A percentile compares a stretch with the other conserved stretches of the same genome.
Conservation (phyloP, 2,797 vertebrate species). For the Adrianichthys oophorus region DNA sequence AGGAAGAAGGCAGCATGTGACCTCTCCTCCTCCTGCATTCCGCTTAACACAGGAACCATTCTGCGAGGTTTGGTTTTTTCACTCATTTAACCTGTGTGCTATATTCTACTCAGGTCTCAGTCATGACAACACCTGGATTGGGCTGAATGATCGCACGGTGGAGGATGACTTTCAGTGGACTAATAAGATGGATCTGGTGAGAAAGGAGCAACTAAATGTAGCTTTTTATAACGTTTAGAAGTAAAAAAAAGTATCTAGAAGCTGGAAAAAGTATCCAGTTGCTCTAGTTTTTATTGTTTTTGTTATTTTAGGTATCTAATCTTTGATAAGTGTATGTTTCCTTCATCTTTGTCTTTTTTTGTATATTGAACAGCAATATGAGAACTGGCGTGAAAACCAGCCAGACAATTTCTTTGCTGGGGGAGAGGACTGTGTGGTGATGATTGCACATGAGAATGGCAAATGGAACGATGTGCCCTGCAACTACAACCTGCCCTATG, state of each 20-base stretch:
- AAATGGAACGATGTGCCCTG: conserved; percentile 98
- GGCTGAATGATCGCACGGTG: conserved; percentile 93
- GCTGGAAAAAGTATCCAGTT: background rate
- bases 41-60: no score
- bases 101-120: conserved; percentile 81
- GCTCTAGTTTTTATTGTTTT: no score
- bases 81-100: background rate
- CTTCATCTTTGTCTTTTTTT: background rate
- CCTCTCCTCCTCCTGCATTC: no score
- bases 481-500: conserved; percentile 98
- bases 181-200: conserved; percentile 90
- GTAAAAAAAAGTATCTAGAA: background rate
- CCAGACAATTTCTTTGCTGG: conserved; percentile 98
- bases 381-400: conserved; percentile 96
- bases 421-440: conserved; percentile 96
- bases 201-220: conserved; percentile 27
- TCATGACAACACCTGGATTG: conserved; percentile 96
- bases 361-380: conserved; percentile 84
- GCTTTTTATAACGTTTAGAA: background rate
- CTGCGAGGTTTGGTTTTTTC: no score
- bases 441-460: conserved; percentile 93
- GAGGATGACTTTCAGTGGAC: conserved; percentile 99
- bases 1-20: no score
- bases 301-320: no score
- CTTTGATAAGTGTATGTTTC: background rate